These are phyloP conservation scores for Andricus quercusramuli DNA, from an alignment of 2,888 invertebrate genomes.

Conservation along the genomic window DNA sequence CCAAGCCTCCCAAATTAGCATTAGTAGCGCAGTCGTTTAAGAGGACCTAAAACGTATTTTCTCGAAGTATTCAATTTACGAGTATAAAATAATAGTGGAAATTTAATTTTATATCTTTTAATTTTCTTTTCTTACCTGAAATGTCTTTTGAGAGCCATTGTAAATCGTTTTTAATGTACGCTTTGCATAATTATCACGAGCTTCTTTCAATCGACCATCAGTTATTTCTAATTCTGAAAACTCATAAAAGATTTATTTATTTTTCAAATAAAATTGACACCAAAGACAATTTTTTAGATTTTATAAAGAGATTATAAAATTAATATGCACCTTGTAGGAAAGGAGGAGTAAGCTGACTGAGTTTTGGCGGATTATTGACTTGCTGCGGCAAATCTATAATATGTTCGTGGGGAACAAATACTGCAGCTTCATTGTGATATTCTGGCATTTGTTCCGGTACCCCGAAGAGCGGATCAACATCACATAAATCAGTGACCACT, in stretches of 20 bases:
- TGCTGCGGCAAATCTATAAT: slow-evolving; percentile 68
- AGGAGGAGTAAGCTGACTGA: slow-evolving; percentile 70
- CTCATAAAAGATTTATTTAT: background rate
- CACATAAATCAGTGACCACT: slow-evolving; percentile 74
- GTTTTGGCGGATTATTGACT: slow-evolving; percentile 68
- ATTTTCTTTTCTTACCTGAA: slow-evolving; percentile 66
- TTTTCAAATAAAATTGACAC: background rate
- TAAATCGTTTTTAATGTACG: slow-evolving; percentile 75
- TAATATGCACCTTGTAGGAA: slow-evolving; percentile 69
- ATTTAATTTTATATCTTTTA: slow-evolving; percentile 13
- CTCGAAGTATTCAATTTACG: background rate
- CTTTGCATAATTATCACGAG: slow-evolving; percentile 74
- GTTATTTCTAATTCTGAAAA: slow-evolving; percentile 72
- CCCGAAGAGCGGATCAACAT: slow-evolving; percentile 74
- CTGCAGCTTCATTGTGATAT: slow-evolving; percentile 73
- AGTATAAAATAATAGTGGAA: slow-evolving; percentile 8
- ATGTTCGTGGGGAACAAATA: slow-evolving; percentile 73
- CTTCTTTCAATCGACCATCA: slow-evolving; percentile 70
- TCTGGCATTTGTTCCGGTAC: slow-evolving; percentile 71
- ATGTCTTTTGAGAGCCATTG: slow-evolving; percentile 76
- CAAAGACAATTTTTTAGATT: background rate
- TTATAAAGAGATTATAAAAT: slow-evolving; percentile 6
- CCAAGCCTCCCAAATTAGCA: slow-evolving; percentile 72
- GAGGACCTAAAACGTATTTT: slow-evolving; percentile 64
- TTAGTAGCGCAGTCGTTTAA: slow-evolving; percentile 75